These are phyloP conservation scores for Diabrotica balteata DNA, from an alignment of 2,888 invertebrate species.

Conservation along the genomic window DNA sequence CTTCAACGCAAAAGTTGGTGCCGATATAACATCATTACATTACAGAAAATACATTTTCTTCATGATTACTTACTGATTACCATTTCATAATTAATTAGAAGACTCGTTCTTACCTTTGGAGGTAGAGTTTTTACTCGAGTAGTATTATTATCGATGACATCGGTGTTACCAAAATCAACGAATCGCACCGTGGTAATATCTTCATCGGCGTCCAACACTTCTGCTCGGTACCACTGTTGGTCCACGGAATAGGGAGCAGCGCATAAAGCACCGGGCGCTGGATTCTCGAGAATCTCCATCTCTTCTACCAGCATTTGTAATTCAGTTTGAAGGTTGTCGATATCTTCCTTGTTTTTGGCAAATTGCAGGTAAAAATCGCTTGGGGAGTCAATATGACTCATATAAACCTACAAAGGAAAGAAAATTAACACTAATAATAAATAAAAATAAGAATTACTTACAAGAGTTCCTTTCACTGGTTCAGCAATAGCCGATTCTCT, in stretches of 20 bases:
- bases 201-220: constrained; percentile 79
- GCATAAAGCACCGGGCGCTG: constrained; percentile 70
- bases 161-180: constrained; percentile 81
- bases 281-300: constrained; percentile 65
- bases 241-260: constrained; percentile 84
- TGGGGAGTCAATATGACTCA: constrained; percentile 79
- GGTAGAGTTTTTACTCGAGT: constrained; percentile 70
- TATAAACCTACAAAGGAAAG: constrained; percentile 59
- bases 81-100: no score
- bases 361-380: constrained; percentile 79
- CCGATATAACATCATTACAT: no score
- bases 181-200: constrained; percentile 81
- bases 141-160: constrained; percentile 71
- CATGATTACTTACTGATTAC: no score
- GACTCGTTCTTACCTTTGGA: constrained; percentile 52
- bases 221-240: constrained; percentile 88
- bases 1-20: no score
- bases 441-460: not conserved
- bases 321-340: constrained; percentile 69
- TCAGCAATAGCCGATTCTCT: not conserved
- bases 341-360: constrained; percentile 63
- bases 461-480: constrained; percentile 9
- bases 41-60: no score
- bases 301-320: constrained; percentile 66
- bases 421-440: not conserved